Percentiles rank a stretch among this genome's conserved stretches.
Evolutionary conservation across 1,140 invertebrate species (phyloP).

Genomic region (Lepidurus packardi): DNA sequence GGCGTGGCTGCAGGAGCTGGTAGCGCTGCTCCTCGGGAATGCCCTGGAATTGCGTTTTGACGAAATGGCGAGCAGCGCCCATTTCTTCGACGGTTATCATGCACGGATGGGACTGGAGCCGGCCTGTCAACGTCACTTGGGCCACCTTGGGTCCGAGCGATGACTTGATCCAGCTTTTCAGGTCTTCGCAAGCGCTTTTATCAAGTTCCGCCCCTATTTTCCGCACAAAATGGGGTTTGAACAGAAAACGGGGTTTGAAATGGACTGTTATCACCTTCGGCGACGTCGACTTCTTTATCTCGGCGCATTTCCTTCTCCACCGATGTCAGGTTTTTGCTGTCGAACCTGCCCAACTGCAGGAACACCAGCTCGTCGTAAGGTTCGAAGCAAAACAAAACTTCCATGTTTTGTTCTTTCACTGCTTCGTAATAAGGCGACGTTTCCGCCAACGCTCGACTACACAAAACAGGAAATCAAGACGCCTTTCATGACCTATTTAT

Average conservation of each 20-base stretch:
- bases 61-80: conserved; percentile 89
- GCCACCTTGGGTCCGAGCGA: conserved; percentile 69
- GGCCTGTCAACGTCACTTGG: conserved; percentile 72
- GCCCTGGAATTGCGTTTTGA: conserved; percentile 78
- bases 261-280: conserved; percentile 41
- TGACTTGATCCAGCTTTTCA: conserved; percentile 72
- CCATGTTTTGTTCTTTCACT: conserved; percentile 74
- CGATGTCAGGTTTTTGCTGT: conserved; percentile 70
- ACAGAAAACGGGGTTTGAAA: too few relatives aligned
- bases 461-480: conserved; percentile 42
- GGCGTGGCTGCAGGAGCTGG: conserved; percentile 76
- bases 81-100: conserved; percentile 92
- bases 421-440: conserved; percentile 92
- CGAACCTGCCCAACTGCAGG: conserved; percentile 80
- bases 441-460: conserved; percentile 79
- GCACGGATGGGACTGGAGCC: conserved; percentile 83
- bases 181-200: conserved; percentile 49
- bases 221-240: too few relatives aligned
- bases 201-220: conserved; percentile 29
- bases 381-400: conserved; percentile 93
- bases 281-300: conserved; percentile 55
- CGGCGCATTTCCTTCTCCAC: conserved; percentile 91
- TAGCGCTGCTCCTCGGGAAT: conserved; percentile 79
- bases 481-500: conserved; percentile 23
- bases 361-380: conserved; percentile 92